A percentile compares a stretch with the other conserved stretches of the same genome.
Evolutionary conservation across 2,113 vertebrate genomes (phyloP).

Genomic region (Leptobrachium ailaonicum): DNA sequence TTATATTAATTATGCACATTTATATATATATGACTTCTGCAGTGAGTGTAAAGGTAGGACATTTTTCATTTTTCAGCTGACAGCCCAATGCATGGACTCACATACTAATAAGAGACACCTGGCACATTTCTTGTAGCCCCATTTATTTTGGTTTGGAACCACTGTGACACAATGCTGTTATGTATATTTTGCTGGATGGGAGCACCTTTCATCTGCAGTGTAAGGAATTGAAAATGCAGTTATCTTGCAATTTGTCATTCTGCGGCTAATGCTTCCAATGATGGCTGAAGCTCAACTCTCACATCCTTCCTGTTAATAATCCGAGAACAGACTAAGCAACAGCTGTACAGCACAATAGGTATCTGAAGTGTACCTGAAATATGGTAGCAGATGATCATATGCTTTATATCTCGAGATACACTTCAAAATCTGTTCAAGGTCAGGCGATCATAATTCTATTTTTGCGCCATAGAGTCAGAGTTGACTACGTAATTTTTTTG

Average conservation of each 20-base stretch:
- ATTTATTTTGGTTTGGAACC: neutral
- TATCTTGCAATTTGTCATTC: neutral
- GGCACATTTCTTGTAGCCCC: neutral
- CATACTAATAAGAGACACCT: neutral
- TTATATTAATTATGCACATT: constrained; percentile 1
- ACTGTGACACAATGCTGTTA: neutral
- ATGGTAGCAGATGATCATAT: constrained; percentile 35
- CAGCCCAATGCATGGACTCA: neutral
- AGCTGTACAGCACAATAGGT: constrained; percentile 35
- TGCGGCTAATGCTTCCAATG: neutral
- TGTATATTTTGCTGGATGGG: neutral
- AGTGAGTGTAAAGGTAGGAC: neutral
- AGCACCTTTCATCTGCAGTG: constrained; percentile 5
- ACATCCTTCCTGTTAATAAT: neutral
- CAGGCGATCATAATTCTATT: constrained; percentile 37
- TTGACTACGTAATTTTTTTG: constrained; percentile 7
- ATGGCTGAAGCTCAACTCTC: constrained; percentile 9
- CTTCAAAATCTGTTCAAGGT: constrained; percentile 37
- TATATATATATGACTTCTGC: neutral
- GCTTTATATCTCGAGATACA: constrained; percentile 34
- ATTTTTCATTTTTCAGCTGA: neutral
- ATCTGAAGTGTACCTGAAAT: constrained; percentile 20
- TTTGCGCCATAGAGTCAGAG: constrained; percentile 24
- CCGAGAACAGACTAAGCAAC: constrained; percentile 22
- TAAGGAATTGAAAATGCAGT: constrained; percentile 13